Evolutionary conservation across 2,797 vertebrate species (phyloP).

Genomic region (Fundulus diaphanus): DNA sequence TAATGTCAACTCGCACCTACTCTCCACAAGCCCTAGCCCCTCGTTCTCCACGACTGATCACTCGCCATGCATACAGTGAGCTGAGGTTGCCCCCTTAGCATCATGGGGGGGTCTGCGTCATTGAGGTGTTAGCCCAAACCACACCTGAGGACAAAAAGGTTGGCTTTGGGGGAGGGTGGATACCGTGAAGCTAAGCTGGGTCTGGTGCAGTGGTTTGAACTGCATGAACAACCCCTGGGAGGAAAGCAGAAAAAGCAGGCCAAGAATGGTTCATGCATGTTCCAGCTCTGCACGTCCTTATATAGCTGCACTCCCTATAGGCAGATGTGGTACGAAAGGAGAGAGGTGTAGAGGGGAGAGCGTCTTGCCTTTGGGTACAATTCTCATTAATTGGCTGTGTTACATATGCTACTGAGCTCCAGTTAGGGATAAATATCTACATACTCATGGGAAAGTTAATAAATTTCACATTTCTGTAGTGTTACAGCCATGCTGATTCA

Average conservation of each 20-base stretch:
- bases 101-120: conserved; percentile 4
- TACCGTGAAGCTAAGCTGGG: conserved; percentile 29
- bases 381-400: conserved; percentile 70
- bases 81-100: conserved; percentile 32
- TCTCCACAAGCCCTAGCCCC: conserved; percentile 39
- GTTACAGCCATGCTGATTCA: conserved; percentile 50
- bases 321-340: conserved; percentile 32
- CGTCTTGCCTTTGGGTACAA: conserved; percentile 61
- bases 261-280: conserved; percentile 75
- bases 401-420: conserved; percentile 60
- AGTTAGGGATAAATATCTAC: conserved; percentile 66
- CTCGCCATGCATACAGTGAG: conserved; percentile 25
- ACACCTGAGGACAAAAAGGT: conserved; percentile 28
- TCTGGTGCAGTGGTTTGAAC: conserved; percentile 61
- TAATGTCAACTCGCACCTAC: conserved; percentile 60
- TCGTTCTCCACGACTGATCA: conserved; percentile 33
- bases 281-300: conserved; percentile 72
- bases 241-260: conserved; percentile 70
- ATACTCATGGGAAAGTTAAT: conserved; percentile 58
- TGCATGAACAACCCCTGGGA: conserved; percentile 47
- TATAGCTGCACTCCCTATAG: conserved; percentile 72
- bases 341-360: conserved; percentile 38
- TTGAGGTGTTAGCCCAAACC: conserved; percentile 18
- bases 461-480: conserved; percentile 51
- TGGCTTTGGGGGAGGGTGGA: conserved; percentile 22